Conservation (phyloP, 2,113 vertebrate species). For the Equus przewalskii region DNA sequence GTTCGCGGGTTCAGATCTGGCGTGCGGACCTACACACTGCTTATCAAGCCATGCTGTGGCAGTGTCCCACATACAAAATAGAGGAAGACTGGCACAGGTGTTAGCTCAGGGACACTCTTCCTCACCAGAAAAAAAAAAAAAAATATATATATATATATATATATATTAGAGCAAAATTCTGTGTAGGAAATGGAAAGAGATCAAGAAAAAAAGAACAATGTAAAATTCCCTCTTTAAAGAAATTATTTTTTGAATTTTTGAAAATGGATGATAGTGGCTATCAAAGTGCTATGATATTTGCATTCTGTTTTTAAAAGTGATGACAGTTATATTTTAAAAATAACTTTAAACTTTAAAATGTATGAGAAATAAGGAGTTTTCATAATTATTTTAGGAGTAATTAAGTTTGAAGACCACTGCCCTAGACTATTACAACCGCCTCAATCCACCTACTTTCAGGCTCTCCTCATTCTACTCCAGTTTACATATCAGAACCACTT, state of each 20-base stretch:
- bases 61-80: too few relatives aligned
- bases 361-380: neutral
- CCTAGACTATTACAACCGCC: neutral
- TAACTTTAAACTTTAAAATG: slow-evolving; percentile 26
- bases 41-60: too few relatives aligned
- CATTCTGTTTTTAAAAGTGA: neutral
- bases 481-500: neutral
- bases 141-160: too few relatives aligned
- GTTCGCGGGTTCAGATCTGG: too few relatives aligned
- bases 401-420: neutral
- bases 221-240: neutral
- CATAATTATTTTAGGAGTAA: neutral
- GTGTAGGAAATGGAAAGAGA: neutral
- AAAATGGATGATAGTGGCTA: neutral
- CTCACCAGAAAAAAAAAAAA: too few relatives aligned
- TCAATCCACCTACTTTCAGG: neutral
- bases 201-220: neutral
- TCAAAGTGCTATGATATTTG: neutral
- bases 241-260: neutral
- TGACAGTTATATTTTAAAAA: neutral
- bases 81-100: too few relatives aligned
- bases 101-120: too few relatives aligned
- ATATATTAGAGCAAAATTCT: neutral
- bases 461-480: neutral
- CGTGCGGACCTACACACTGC: too few relatives aligned